Evolutionary conservation across 2,797 vertebrate genomes (phyloP).

Genomic region (Phaenicophaeus curvirostris): DNA sequence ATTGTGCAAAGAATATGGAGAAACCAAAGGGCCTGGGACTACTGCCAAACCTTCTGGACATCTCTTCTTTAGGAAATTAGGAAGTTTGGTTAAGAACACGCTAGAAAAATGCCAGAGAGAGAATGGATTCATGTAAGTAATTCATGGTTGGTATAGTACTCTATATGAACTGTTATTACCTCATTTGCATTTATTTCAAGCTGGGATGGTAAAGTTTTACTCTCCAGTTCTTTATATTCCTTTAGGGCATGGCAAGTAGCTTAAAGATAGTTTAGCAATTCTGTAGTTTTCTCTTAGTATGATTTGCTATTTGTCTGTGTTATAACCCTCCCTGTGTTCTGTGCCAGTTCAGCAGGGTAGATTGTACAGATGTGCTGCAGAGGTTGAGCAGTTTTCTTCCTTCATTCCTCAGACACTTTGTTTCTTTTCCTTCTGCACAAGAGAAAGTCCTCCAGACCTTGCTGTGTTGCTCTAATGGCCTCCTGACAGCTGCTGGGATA

Average conservation of each 20-base stretch:
- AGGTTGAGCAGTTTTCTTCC: not conserved
- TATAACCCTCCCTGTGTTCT: not conserved
- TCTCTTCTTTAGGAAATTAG: constrained; percentile 94
- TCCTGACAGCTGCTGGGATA: not conserved
- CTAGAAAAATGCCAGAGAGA: constrained; percentile 97
- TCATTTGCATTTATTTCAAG: not conserved
- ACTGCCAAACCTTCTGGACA: constrained; percentile 96
- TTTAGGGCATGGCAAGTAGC: not conserved
- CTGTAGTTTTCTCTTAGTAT: not conserved
- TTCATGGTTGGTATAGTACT: not conserved
- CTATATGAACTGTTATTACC: not conserved
- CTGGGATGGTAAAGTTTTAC: not conserved
- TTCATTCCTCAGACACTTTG: not conserved
- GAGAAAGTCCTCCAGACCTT: not conserved
- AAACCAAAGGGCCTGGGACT: constrained; percentile 93
- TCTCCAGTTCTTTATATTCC: not conserved
- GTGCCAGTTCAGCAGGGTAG: not conserved
- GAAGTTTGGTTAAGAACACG: constrained; percentile 88
- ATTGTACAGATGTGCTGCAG: not conserved
- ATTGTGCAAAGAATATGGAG: constrained; percentile 95
- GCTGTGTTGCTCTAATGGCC: not conserved
- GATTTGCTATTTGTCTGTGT: not conserved
- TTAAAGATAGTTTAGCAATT: not conserved
- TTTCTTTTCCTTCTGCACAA: not conserved
- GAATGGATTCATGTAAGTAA: constrained; percentile 97